A percentile compares a stretch with the other conserved stretches of the same genome.
These are phyloP conservation scores for Botia almorhae DNA, from an alignment of 2,797 vertebrate genomes.

Conservation along the genomic window DNA sequence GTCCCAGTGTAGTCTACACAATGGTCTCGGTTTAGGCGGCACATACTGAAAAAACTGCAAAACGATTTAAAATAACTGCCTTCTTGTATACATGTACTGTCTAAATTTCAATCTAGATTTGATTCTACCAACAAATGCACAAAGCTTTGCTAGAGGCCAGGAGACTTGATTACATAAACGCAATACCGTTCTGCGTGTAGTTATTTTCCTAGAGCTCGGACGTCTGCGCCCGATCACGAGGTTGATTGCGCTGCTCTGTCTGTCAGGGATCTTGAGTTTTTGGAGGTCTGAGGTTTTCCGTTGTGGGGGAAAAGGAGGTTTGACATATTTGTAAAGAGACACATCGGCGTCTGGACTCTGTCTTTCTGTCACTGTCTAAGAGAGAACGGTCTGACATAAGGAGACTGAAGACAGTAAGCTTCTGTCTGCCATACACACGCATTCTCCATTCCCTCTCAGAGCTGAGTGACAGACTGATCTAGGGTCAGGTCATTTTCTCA, in stretches of 20 bases:
- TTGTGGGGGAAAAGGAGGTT: slow-evolving; percentile 37
- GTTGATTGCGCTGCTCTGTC: slow-evolving; percentile 28
- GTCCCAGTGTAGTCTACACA: no score
- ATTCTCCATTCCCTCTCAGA: slow-evolving; percentile 6
- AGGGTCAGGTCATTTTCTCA: background rate
- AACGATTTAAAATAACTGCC: no score
- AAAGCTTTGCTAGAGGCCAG: slow-evolving; percentile 19
- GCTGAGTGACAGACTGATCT: slow-evolving; percentile 13
- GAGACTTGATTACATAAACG: slow-evolving; percentile 56
- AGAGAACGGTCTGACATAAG: slow-evolving; percentile 19
- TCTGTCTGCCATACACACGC: slow-evolving; percentile 24
- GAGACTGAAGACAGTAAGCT: slow-evolving; percentile 42
- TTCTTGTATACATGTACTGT: background rate
- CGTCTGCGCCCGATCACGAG: slow-evolving; percentile 9
- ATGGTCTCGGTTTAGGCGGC: no score
- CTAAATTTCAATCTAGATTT: slow-evolving; percentile 47
- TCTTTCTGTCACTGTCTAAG: slow-evolving; percentile 26
- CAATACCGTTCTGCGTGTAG: slow-evolving; percentile 17
- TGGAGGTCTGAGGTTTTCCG: slow-evolving; percentile 45
- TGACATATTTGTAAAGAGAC: slow-evolving; percentile 50
- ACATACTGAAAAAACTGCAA: no score
- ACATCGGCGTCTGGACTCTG: slow-evolving; percentile 48
- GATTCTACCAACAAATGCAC: slow-evolving; percentile 27
- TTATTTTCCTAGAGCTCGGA: background rate
- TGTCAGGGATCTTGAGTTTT: slow-evolving; percentile 25